Evolutionary conservation across 2,797 vertebrate species (phyloP).

Genomic region (Dermochelys coriacea): DNA sequence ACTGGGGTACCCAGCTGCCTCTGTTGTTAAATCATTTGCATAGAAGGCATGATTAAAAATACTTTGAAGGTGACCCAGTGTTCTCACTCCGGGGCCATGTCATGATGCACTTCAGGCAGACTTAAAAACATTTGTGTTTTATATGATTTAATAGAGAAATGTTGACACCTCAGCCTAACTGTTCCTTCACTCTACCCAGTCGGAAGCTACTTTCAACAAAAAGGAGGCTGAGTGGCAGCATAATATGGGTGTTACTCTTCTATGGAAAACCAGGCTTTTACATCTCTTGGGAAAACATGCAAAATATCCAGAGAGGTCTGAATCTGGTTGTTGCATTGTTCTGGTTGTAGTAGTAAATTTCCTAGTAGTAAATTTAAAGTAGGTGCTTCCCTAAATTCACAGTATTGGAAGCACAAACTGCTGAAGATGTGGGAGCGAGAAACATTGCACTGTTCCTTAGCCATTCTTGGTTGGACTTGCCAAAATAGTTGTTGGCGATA

Average conservation of each 20-base stretch:
- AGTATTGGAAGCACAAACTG: neutral
- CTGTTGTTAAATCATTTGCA: neutral
- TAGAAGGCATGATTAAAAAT: neutral
- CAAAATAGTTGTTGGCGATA: neutral
- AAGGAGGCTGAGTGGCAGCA: slow-evolving; percentile 6
- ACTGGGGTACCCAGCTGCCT: neutral
- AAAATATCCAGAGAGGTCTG: neutral
- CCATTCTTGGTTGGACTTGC: neutral
- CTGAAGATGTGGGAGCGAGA: neutral
- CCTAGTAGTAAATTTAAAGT: slow-evolving; percentile 26
- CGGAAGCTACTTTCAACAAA: neutral
- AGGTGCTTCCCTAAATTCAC: neutral
- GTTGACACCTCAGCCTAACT: neutral
- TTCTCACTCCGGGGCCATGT: neutral
- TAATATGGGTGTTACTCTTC: neutral
- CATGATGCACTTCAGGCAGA: slow-evolving; percentile 2
- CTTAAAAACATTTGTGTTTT: neutral
- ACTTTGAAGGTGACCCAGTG: neutral
- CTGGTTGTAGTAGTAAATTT: neutral
- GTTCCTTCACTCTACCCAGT: neutral
- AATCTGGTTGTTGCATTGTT: neutral
- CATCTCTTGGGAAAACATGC: neutral
- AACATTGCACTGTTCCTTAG: neutral
- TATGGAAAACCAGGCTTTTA: slow-evolving; percentile 42
- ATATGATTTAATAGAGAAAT: neutral